Evolutionary conservation across 2,797 vertebrate genomes (phyloP), one percentile per base, ranked within the genome.

Genomic region (Sebastolobus altivelis): DNA sequence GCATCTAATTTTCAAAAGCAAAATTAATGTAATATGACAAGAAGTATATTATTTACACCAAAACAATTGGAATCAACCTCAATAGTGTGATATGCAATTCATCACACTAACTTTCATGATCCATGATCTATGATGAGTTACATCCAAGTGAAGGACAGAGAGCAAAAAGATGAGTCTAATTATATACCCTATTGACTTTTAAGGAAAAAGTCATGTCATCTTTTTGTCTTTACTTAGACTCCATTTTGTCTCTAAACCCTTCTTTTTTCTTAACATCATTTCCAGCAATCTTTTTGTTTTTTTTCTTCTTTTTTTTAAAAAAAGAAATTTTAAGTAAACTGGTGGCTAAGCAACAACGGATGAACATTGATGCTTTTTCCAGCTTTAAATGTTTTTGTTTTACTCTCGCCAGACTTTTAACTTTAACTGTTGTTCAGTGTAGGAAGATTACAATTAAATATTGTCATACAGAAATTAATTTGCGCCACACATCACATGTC

Each of bases 261-360:
- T 33, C 22, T 46, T 46, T 46, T 29, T 52, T 8, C 8, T 4
- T 1, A 16, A 31, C 6, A 25, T 25, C 16, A 65, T 46, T 59
- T 12, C 12, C 56, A 46, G 14, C 38, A 35, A n/a, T 49, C 8
- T 20, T 27, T 61, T 56, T 8, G 1, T 27, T 73, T 22, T 31
- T 5, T 8, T 12, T 31, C 14, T 0, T 6, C 18, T 7, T 49
- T 49, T 0, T 16, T 49, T 20, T 49, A 8, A 49, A 49, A 49
- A 49, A 72, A 14, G 1, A 61, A 10, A 20, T n/a, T 37, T 59
- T 37, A 52, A 33, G 72, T 43, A 62, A 86, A 85, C 81, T 82
- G 77, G 86, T 90, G 90, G 83, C 88, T 84, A 74, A 82, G 83
- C 85, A 87, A 83, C 84, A 77, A 79, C 46, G 82, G 72, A 81